phyloP scores from a whole-genome alignment of 2,113 vertebrate species.

The Lutjanus erythropterus region DNA sequence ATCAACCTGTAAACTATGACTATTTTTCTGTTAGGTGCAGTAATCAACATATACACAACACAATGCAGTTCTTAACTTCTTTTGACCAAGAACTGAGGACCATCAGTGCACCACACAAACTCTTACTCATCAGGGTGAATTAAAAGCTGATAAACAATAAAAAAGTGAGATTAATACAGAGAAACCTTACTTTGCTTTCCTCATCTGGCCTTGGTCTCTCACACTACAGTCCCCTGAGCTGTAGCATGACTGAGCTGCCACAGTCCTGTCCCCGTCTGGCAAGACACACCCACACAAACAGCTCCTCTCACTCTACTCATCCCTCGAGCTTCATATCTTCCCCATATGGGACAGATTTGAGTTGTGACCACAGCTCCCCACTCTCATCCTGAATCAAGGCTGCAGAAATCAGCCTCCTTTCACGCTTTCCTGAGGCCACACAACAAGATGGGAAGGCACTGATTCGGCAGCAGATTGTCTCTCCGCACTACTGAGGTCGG shows the following conservation, averaged over 20 bases:
- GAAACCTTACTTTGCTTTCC: background rate
- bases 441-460: constrained; percentile 69
- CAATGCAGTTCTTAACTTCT: background rate
- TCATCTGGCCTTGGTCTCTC: background rate
- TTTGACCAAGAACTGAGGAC: background rate
- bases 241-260: constrained; percentile 28
- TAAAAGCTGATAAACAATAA: background rate
- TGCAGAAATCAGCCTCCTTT: constrained; percentile 79
- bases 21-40: background rate
- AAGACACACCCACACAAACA: constrained; percentile 8
- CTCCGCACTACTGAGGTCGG: constrained; percentile 54
- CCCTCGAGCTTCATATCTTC: constrained; percentile 68
- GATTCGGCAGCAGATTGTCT: constrained; percentile 57
- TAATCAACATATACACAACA: background rate
- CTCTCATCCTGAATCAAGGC: constrained; percentile 78
- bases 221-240: background rate
- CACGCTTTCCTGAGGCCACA: constrained; percentile 79
- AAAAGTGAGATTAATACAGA: constrained; percentile 1
- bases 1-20: background rate
- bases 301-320: constrained; percentile 33
- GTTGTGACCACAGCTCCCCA: constrained; percentile 73
- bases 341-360: constrained; percentile 84
- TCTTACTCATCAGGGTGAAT: background rate
- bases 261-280: constrained; percentile 21
- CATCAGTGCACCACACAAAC: background rate